Evolutionary conservation across 2,888 invertebrate genomes (phyloP), one percentile per base, ranked within the genome.

Genomic region (Nephrotoma flavescens): DNA sequence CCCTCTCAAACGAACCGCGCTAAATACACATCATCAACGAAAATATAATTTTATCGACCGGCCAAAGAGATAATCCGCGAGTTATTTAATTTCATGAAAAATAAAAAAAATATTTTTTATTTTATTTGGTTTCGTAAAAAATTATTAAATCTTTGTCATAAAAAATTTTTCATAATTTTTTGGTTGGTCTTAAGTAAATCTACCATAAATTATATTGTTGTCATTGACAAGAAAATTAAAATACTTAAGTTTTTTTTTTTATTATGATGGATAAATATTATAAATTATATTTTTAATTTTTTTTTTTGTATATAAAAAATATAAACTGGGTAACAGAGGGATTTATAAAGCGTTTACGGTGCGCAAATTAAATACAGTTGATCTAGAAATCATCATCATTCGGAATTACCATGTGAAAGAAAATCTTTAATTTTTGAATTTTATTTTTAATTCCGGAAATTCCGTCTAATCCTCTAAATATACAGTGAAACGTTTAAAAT

Each of bases 171-270:
- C 71, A 31, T 71, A 71, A 71, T 71, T 71, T 84, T 84, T 42
- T 84, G 84, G 84, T 31, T 71, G 71, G 71, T 71, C 71, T 71
- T 71, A 84, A 84, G 42, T 84, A 84, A 84, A 84, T 84, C 84
- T 84, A 84, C 84, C 84, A 84, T 84, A 84, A 84, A 84, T 84
- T 84, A 84, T 71, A 71, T 71, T 71, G 31, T 84, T 84, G 84
- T 84, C 84, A 84, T 84, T 84, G 84, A 84, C 84, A 84, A 84
- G 84, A 84, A 84, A 84, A 84, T 84, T 42, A 42, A 84, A 84
- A 84, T 42, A 84, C 41, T 84, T 84, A 84, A 84, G 15, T 84
- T 84, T 84, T 84, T 84, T n/a, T n/a, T 84, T 84, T 84, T 84
- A 42, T 84, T 84, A 15, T 84, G 84, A 42, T 84, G 84, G 84